phyloP scores from a whole-genome alignment of 2,113 vertebrate genomes.

The Gobiocypris rarus region DNA sequence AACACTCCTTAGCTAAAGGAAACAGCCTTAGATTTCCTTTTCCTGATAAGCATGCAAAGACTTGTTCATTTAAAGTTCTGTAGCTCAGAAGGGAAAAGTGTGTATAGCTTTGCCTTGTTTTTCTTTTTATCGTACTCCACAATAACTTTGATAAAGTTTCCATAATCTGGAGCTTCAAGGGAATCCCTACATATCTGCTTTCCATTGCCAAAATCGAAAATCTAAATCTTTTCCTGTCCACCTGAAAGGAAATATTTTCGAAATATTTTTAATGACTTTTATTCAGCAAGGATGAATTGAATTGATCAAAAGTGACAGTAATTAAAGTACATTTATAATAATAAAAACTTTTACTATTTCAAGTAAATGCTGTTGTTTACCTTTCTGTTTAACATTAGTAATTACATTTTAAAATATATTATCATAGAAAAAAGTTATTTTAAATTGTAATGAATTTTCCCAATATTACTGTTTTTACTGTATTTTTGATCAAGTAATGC shows the following conservation, averaged over 20 bases:
- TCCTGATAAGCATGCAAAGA: constrained; percentile 61
- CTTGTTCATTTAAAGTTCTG: constrained; percentile 5
- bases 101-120: background rate
- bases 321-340: too few relatives aligned
- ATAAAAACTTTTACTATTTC: too few relatives aligned
- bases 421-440: too few relatives aligned
- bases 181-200: background rate
- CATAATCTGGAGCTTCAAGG: background rate
- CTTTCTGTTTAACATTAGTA: too few relatives aligned
- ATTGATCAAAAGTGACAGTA: too few relatives aligned
- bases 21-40: constrained; percentile 66
- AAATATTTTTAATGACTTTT: too few relatives aligned
- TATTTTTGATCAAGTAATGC: too few relatives aligned
- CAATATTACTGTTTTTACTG: too few relatives aligned
- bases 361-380: too few relatives aligned
- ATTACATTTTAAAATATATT: too few relatives aligned
- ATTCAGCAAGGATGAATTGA: too few relatives aligned
- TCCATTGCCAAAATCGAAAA: background rate
- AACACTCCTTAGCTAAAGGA: constrained; percentile 62
- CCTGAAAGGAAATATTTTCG: background rate
- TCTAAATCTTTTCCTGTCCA: background rate
- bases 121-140: background rate
- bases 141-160: background rate
- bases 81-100: background rate
- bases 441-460: too few relatives aligned